phyloP scores from a whole-genome alignment of 2,888 invertebrate species.

The Dolichomitus sp. region DNA sequence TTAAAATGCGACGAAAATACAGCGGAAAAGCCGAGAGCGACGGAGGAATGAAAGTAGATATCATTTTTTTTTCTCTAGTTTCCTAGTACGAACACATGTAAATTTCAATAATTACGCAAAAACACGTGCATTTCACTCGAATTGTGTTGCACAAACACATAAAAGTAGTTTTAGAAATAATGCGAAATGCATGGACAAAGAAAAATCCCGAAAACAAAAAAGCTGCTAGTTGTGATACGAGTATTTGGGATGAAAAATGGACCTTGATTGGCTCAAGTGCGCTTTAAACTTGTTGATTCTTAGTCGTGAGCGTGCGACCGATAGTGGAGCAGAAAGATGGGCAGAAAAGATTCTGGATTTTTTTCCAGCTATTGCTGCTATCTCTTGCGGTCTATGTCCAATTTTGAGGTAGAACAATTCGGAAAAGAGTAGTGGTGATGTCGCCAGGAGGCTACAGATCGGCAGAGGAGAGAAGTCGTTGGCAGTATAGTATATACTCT shows the following conservation, averaged over 20 bases:
- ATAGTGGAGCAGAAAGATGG: constrained; percentile 33
- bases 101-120: constrained; percentile 4
- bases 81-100: constrained; percentile 1
- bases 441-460: constrained; percentile 66
- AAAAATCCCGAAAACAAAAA: neutral
- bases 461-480: constrained; percentile 76
- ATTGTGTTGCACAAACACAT: neutral
- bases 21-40: constrained; percentile 28
- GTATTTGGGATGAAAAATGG: neutral
- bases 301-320: constrained; percentile 56
- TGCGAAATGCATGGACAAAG: neutral
- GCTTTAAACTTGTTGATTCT: neutral
- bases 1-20: constrained; percentile 4
- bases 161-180: neutral
- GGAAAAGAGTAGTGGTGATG: constrained; percentile 72
- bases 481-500: constrained; percentile 73
- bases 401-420: constrained; percentile 79
- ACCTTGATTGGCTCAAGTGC: neutral
- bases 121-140: constrained; percentile 1
- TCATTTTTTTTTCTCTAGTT: neutral
- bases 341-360: constrained; percentile 5
- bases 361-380: constrained; percentile 43
- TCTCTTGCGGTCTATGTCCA: constrained; percentile 66
- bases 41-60: constrained; percentile 29
- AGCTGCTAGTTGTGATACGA: neutral